Evolutionary conservation across 1,140 invertebrate genomes (phyloP).

Genomic region (Aphidius ervi): DNA sequence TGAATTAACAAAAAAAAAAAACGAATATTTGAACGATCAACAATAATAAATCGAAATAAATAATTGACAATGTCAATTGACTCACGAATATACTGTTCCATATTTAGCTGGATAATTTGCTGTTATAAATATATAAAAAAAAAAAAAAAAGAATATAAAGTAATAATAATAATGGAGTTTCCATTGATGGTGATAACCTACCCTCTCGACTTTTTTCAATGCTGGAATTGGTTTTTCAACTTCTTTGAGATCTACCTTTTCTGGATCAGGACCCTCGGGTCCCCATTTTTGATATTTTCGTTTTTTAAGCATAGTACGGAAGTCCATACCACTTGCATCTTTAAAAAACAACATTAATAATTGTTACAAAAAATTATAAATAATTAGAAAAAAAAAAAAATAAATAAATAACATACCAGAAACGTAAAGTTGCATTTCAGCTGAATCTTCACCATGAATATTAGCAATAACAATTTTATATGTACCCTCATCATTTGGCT

Average conservation of each 20-base stretch:
- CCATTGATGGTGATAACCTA: conserved; percentile 50
- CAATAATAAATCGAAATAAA: neutral
- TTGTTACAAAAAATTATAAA: conserved; percentile 6
- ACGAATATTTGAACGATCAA: neutral
- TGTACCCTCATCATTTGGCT: conserved; percentile 95
- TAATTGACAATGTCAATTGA: neutral
- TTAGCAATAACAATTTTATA: conserved; percentile 93
- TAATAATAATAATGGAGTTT: neutral
- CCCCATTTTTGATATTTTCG: conserved; percentile 94
- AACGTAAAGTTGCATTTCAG: conserved; percentile 93
- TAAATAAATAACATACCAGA: conserved; percentile 65
- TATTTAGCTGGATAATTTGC: neutral
- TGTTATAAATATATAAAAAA: conserved; percentile 13
- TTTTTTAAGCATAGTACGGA: conserved; percentile 96
- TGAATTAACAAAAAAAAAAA: neutral
- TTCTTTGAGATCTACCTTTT: conserved; percentile 92
- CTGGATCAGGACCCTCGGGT: conserved; percentile 81
- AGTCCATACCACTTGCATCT: conserved; percentile 82
- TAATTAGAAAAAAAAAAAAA: neutral
- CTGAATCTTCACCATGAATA: conserved; percentile 88
- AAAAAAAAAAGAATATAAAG: conserved; percentile 12
- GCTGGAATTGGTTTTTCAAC: conserved; percentile 79
- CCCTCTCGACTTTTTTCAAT: conserved; percentile 89
- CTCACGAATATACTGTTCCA: neutral
- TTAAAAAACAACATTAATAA: conserved; percentile 12